Percentiles rank a stretch among this genome's conserved stretches.
These are phyloP conservation scores for Gryllus longicercus DNA, from an alignment of 2,888 invertebrate genomes.

Conservation along the genomic window DNA sequence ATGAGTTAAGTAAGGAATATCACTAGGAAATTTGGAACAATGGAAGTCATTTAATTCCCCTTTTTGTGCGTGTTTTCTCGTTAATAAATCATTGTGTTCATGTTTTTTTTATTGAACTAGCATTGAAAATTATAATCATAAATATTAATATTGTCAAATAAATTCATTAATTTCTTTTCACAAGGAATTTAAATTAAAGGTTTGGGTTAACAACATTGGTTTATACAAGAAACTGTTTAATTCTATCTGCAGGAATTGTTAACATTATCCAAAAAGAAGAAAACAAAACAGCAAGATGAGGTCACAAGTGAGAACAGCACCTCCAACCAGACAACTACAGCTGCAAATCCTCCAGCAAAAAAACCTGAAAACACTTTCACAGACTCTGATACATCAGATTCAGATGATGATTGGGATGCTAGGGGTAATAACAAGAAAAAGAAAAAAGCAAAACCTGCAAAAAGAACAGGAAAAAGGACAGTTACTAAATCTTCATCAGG, in stretches of 20 bases:
- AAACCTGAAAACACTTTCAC: conserved; percentile 40
- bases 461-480: conserved; percentile 46
- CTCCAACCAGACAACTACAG: conserved; percentile 25
- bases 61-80: too few relatives aligned
- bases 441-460: conserved; percentile 49
- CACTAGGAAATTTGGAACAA: conserved; percentile 25
- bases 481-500: conserved; percentile 43
- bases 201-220: background rate
- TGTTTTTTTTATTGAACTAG: too few relatives aligned
- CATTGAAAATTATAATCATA: too few relatives aligned
- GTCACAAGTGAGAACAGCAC: conserved; percentile 25
- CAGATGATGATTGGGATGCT: conserved; percentile 53
- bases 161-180: too few relatives aligned
- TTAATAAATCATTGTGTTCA: too few relatives aligned
- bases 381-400: conserved; percentile 53
- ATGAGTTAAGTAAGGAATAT: background rate
- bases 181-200: too few relatives aligned
- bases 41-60: too few relatives aligned
- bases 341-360: too few relatives aligned
- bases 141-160: too few relatives aligned
- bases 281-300: conserved; percentile 52
- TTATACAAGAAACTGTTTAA: conserved; percentile 20
- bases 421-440: conserved; percentile 46
- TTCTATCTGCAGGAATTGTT: conserved; percentile 65
- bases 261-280: conserved; percentile 76